Base-by-base conservation (phyloP, 2,888 invertebrate species). In the Euspilapteryx auroguttella region DNA sequence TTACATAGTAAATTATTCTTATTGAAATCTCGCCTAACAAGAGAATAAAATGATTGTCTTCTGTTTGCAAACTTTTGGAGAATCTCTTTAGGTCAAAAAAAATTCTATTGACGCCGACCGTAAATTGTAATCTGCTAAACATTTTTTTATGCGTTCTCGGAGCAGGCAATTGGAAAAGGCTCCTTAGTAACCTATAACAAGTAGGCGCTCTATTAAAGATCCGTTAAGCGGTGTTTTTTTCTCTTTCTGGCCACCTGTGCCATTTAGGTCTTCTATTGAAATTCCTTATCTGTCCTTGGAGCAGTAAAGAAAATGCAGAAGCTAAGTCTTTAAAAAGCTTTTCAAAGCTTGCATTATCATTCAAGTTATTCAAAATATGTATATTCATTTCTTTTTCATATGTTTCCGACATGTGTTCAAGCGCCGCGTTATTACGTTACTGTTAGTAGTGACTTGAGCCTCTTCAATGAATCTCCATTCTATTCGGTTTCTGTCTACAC, bases 101-200 rank as follows among this genome's bases (percentile, higher is more conserved):
- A 9, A 21, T 23, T 17, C 24, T n/a, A 24, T 15, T 31, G 14
- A 31, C 10, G 8, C 31, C 31, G n/a, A 27, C 31, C 3, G n/a
- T n/a, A 23, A 30, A 23, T 4, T 21, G 26, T 12, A 30, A 7
- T 21, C 14, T 14, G 12, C 10, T 27, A 9, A 31, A 14, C 12
- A 31, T 15, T 10, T 15, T 13, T 24, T 27, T 27, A 17, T 24
- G 22, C 5, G 31, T 31, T 4, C 24, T 12, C 6, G 23, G 31
- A 13, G 31, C 15, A 12, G 31, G 27, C 12, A 25, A 13, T 11
- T 21, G 20, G 25, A 29, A 10, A 23, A 21, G 13, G 14, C 23
- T 26, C 12, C 20, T 20, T 12, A 26, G 8, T 14, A 26, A 20
- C 4, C 26, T n/a, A 20, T 17, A 26, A 10, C 17, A 17, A 3